Conservation (phyloP, 2,888 invertebrate species). For the Timema cristinae region DNA sequence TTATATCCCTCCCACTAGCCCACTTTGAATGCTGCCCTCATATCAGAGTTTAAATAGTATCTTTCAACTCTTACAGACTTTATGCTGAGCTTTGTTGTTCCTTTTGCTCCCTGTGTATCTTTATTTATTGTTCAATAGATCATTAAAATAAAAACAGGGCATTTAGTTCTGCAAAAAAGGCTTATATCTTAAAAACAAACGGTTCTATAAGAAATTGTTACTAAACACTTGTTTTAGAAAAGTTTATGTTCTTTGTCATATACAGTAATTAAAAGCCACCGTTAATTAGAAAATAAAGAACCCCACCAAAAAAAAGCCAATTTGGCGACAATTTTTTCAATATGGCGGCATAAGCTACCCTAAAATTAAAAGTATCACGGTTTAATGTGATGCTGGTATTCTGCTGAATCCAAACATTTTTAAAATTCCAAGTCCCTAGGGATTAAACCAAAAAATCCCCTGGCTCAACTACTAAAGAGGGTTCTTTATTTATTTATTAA, state of each 20-base stretch:
- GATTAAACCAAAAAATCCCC: constrained; percentile 1
- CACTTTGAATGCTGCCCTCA: not conserved
- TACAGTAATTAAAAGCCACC: not conserved
- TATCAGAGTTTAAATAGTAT: not conserved
- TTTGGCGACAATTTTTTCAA: not conserved
- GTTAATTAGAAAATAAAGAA: not conserved
- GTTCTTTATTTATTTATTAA: too few relatives aligned
- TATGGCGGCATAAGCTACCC: not conserved
- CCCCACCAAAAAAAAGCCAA: not conserved
- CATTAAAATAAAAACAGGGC: not conserved
- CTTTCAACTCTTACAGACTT: not conserved
- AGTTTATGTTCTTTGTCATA: not conserved
- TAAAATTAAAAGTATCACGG: not conserved
- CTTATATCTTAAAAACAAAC: not conserved
- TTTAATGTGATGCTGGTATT: not conserved
- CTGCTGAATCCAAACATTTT: not conserved
- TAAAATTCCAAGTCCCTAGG: constrained; percentile 9
- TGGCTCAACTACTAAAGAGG: constrained; percentile 1
- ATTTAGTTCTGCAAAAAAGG: not conserved
- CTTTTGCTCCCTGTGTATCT: not conserved
- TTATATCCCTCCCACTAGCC: too few relatives aligned
- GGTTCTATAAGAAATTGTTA: not conserved
- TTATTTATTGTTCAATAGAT: not conserved
- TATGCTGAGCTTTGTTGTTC: not conserved
- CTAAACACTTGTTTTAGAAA: not conserved